phyloP scores from a whole-genome alignment of 2,888 invertebrate genomes.

The Calephelis perditalis region DNA sequence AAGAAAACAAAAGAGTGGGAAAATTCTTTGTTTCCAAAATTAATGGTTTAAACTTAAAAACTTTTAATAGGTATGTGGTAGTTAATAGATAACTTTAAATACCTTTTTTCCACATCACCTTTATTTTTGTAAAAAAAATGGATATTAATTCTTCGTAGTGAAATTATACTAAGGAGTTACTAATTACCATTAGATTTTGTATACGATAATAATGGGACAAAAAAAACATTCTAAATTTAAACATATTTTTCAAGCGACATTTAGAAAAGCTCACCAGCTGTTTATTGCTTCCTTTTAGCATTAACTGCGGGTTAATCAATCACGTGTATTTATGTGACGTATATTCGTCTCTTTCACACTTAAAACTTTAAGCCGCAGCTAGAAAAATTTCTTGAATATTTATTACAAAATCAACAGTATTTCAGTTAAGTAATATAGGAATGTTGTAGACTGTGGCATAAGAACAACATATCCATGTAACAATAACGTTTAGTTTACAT shows the following conservation, averaged over 20 bases:
- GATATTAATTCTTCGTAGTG: too few relatives aligned
- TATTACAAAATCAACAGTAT: conserved; percentile 5
- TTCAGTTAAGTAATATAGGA: conserved; percentile 19
- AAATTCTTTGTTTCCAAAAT: too few relatives aligned
- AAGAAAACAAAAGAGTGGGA: too few relatives aligned
- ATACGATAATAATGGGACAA: conserved; percentile 32
- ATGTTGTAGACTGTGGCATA: conserved; percentile 28
- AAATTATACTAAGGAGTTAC: too few relatives aligned
- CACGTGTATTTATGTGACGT: conserved; percentile 70
- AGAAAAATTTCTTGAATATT: conserved; percentile 16
- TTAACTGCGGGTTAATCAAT: conserved; percentile 74
- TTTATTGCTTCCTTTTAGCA: conserved; percentile 69
- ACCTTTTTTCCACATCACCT: too few relatives aligned
- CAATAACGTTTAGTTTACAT: conserved; percentile 40
- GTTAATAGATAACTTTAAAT: too few relatives aligned
- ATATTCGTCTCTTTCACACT: conserved; percentile 51
- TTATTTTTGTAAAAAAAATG: too few relatives aligned
- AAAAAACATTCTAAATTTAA: conserved; percentile 21
- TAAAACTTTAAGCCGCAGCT: conserved; percentile 42
- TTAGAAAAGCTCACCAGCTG: conserved; percentile 57
- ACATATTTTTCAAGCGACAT: conserved; percentile 32
- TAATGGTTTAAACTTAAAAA: too few relatives aligned
- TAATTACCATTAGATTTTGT: too few relatives aligned
- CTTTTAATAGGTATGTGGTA: too few relatives aligned
- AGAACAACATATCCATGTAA: conserved; percentile 36